These are phyloP conservation scores for Dichetophora obliterata DNA, from an alignment of 2,888 invertebrate genomes.

Conservation along the genomic window DNA sequence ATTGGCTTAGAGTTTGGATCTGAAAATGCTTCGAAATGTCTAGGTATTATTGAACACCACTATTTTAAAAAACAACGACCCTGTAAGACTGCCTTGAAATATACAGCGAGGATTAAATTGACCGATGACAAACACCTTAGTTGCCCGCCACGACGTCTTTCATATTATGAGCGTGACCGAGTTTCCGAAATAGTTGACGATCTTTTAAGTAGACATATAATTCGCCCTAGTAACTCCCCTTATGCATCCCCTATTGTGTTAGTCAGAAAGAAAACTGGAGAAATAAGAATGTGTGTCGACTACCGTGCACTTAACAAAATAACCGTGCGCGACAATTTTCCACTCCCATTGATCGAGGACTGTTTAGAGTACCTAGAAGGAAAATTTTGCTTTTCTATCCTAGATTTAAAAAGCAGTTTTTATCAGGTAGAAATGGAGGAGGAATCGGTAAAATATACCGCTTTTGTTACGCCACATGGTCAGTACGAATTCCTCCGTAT, in stretches of 20 bases:
- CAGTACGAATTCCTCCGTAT: slow-evolving; percentile 32
- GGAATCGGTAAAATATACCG: slow-evolving; percentile 37
- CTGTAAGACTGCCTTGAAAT: too few species aligned
- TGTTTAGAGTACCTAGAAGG: slow-evolving; percentile 36
- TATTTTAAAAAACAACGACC: too few species aligned
- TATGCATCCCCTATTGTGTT: neutral
- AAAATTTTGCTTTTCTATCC: slow-evolving; percentile 40
- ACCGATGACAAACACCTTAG: neutral
- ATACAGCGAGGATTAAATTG: too few species aligned
- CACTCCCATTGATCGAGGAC: slow-evolving; percentile 42
- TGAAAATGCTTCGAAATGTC: too few species aligned
- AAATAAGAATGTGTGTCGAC: slow-evolving; percentile 35
- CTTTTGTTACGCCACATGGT: slow-evolving; percentile 11
- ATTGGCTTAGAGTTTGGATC: too few species aligned
- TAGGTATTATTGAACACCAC: too few species aligned
- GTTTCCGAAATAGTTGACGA: neutral
- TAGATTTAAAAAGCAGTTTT: slow-evolving; percentile 37
- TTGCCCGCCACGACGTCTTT: neutral
- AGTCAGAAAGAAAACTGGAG: neutral
- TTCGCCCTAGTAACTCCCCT: neutral
- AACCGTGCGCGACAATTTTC: slow-evolving; percentile 36
- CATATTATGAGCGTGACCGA: neutral
- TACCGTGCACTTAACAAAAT: slow-evolving; percentile 38
- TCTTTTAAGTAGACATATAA: neutral
- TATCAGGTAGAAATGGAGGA: slow-evolving; percentile 27